These are phyloP conservation scores for Xanthorhoe designata DNA, from an alignment of 2,888 invertebrate species.

Conservation along the genomic window DNA sequence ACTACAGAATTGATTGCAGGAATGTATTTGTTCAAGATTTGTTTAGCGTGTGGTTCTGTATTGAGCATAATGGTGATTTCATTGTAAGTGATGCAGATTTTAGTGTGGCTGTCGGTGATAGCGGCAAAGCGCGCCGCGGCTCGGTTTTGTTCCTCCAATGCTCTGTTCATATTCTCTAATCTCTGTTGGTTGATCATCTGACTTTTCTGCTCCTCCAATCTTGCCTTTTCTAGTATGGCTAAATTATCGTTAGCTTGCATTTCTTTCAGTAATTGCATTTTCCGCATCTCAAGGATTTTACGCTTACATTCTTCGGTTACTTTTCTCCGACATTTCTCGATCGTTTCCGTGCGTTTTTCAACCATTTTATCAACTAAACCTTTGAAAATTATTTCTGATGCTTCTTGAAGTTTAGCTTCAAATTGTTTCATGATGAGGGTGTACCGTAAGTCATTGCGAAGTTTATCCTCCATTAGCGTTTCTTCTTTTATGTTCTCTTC, in stretches of 20 bases:
- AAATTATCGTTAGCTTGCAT: constrained; percentile 83
- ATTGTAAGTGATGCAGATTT: constrained; percentile 84
- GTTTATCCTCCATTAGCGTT: constrained; percentile 65
- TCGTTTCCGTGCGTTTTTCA: constrained; percentile 63
- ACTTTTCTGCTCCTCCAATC: constrained; percentile 81
- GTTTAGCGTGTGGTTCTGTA: constrained; percentile 71
- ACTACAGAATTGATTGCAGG: constrained; percentile 69
- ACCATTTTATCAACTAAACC: constrained; percentile 72
- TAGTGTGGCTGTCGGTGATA: constrained; percentile 84
- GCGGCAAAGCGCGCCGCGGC: constrained; percentile 79
- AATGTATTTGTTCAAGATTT: constrained; percentile 73
- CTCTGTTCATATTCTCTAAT: constrained; percentile 79
- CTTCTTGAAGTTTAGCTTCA: constrained; percentile 64
- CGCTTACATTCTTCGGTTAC: constrained; percentile 70
- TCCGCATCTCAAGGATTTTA: constrained; percentile 75
- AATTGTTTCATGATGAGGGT: constrained; percentile 69
- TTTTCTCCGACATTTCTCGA: constrained; percentile 64
- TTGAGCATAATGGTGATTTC: constrained; percentile 80
- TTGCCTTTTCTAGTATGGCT: constrained; percentile 69
- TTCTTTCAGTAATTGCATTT: constrained; percentile 72
- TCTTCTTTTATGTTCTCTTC: constrained; percentile 53
- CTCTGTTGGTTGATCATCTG: constrained; percentile 72
- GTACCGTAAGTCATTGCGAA: constrained; percentile 67
- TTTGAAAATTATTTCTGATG: constrained; percentile 62
- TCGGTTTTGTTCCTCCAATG: constrained; percentile 81